These are phyloP conservation scores for Pelmatolapia mariae DNA, from an alignment of 2,113 vertebrate species.

Conservation along the genomic window DNA sequence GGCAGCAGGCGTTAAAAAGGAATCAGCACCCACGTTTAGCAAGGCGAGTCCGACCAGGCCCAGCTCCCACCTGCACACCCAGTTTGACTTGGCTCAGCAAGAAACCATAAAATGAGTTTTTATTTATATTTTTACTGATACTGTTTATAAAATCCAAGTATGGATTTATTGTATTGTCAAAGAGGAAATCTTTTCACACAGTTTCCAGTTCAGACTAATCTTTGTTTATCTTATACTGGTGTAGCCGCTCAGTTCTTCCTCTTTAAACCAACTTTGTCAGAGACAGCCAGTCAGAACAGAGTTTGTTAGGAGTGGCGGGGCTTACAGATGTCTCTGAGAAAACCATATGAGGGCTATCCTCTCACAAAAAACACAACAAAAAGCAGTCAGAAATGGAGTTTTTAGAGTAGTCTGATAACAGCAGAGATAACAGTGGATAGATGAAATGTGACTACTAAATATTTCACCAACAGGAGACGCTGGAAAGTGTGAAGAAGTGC, in stretches of 20 bases:
- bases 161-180: background rate
- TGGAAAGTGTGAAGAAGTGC: slow-evolving; percentile 97
- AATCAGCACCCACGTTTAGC: background rate
- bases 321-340: background rate
- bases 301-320: background rate
- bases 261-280: accelerated
- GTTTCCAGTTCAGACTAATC: background rate
- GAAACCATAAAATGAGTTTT: background rate
- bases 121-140: background rate
- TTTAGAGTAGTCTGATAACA: background rate
- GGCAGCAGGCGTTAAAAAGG: background rate
- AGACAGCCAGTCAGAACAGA: background rate
- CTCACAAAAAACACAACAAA: accelerated
- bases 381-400: accelerated
- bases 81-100: background rate
- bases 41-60: background rate
- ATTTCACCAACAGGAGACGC: slow-evolving; percentile 68
- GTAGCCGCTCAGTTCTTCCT: background rate
- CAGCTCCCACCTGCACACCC: background rate
- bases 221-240: background rate
- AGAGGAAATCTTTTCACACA: background rate
- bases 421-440: background rate
- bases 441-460: background rate
- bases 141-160: background rate
- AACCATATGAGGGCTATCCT: background rate